phyloP scores from a whole-genome alignment of 53 echinoderm and acorn worm genomes.

The Mesocentrotus franciscanus region DNA sequence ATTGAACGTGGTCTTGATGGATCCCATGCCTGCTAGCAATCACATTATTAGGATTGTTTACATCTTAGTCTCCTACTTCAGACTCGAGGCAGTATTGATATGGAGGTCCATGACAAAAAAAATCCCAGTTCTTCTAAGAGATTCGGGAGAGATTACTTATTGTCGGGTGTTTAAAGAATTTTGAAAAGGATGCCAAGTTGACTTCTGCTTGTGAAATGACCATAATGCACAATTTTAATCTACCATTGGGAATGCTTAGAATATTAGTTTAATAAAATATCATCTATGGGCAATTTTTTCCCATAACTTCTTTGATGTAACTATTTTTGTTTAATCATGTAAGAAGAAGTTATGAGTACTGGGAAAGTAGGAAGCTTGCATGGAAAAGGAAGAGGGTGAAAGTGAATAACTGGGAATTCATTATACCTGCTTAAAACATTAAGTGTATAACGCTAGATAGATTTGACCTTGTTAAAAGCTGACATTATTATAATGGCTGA shows the following conservation, averaged over 20 bases:
- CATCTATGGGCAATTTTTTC: background rate
- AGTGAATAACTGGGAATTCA: background rate
- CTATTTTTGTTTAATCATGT: background rate
- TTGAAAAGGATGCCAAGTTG: background rate
- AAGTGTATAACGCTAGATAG: too few species aligned
- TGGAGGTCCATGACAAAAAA: too few species aligned
- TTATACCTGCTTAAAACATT: too few species aligned
- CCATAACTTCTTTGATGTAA: background rate
- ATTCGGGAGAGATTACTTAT: too few species aligned
- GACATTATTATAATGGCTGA: too few species aligned
- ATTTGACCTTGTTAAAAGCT: too few species aligned
- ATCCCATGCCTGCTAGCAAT: background rate
- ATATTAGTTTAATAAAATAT: background rate
- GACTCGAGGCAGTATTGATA: background rate
- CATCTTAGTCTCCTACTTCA: background rate
- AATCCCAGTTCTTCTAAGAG: too few species aligned
- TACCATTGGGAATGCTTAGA: background rate
- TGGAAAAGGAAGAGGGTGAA: background rate
- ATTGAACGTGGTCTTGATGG: background rate
- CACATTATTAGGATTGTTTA: slow-evolving; percentile 2
- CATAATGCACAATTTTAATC: background rate
- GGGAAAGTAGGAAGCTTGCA: background rate
- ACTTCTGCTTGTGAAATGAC: background rate
- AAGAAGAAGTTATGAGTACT: background rate
- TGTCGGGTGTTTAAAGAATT: background rate